Percentiles rank a stretch among this genome's conserved stretches.
Evolutionary conservation across 1,140 invertebrate species (phyloP).

Genomic region (Trichonephila clavata): DNA sequence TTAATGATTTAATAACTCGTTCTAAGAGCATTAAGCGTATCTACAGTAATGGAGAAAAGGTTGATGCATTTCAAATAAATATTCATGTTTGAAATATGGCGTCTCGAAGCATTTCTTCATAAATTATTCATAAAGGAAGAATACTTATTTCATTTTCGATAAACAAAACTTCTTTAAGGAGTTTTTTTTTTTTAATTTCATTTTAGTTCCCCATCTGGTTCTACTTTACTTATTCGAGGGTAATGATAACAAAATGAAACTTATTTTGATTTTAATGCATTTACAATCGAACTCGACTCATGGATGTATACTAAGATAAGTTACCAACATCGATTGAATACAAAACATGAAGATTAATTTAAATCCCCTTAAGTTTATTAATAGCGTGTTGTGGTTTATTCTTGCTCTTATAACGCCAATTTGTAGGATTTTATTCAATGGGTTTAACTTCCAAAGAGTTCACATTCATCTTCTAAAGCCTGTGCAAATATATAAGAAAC

Average conservation of each 20-base stretch:
- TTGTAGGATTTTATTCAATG: too few species aligned
- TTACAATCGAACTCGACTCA: too few species aligned
- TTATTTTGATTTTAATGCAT: not conserved
- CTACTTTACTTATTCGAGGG: not conserved
- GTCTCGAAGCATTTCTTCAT: not conserved
- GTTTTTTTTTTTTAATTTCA: not conserved
- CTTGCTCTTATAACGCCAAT: too few species aligned
- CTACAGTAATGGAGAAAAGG: not conserved
- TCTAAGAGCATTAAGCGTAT: not conserved
- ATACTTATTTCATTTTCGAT: slow-evolving; percentile 31
- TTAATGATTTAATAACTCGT: slow-evolving; percentile 55
- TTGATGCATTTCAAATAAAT: slow-evolving; percentile 52
- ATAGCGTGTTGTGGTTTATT: too few species aligned
- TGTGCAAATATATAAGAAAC: too few species aligned
- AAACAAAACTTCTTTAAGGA: slow-evolving; percentile 24
- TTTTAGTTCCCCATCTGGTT: not conserved
- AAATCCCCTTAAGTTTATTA: too few species aligned
- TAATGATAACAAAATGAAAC: not conserved
- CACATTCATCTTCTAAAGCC: too few species aligned
- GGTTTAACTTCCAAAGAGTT: too few species aligned
- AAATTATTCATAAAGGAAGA: slow-evolving; percentile 57
- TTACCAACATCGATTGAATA: too few species aligned
- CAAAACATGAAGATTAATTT: too few species aligned
- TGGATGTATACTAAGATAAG: too few species aligned
- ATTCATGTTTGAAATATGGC: slow-evolving; percentile 44